phyloP scores from a whole-genome alignment of 2,797 vertebrate genomes.

The Danio kyathit region DNA sequence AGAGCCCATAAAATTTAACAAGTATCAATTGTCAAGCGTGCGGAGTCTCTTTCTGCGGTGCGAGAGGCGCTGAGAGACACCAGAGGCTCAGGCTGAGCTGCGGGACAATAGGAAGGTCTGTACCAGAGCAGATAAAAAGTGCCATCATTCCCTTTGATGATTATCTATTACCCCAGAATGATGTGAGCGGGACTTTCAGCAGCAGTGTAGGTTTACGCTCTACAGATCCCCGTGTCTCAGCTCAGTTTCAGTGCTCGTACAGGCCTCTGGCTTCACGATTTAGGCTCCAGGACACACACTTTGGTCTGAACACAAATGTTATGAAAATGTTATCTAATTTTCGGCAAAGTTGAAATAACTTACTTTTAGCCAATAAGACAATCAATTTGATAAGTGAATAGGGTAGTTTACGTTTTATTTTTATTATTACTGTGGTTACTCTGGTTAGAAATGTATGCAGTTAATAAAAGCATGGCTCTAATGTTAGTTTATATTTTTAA shows the following conservation, averaged over 20 bases:
- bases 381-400: too few relatives aligned
- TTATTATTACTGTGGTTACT: too few relatives aligned
- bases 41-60: constrained; percentile 76
- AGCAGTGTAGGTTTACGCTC: constrained; percentile 81
- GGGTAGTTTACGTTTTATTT: too few relatives aligned
- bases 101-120: constrained; percentile 84
- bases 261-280: constrained; percentile 39
- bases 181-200: constrained; percentile 78
- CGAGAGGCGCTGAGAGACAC: constrained; percentile 82
- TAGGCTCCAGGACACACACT: constrained; percentile 7
- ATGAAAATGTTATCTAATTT: neutral
- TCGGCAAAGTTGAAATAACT: too few relatives aligned
- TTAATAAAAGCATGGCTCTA: too few relatives aligned
- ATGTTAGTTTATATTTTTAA: too few relatives aligned
- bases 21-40: constrained; percentile 86
- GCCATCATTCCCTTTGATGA: constrained; percentile 82
- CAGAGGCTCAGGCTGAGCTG: constrained; percentile 72
- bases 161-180: constrained; percentile 83
- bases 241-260: constrained; percentile 68
- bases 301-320: neutral
- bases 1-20: constrained; percentile 83
- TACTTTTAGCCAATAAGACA: too few relatives aligned
- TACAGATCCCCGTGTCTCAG: constrained; percentile 67
- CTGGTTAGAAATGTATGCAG: too few relatives aligned
- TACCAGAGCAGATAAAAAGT: constrained; percentile 80